phyloP scores from a whole-genome alignment of 2,113 vertebrate species.

The Micronisus gabar region DNA sequence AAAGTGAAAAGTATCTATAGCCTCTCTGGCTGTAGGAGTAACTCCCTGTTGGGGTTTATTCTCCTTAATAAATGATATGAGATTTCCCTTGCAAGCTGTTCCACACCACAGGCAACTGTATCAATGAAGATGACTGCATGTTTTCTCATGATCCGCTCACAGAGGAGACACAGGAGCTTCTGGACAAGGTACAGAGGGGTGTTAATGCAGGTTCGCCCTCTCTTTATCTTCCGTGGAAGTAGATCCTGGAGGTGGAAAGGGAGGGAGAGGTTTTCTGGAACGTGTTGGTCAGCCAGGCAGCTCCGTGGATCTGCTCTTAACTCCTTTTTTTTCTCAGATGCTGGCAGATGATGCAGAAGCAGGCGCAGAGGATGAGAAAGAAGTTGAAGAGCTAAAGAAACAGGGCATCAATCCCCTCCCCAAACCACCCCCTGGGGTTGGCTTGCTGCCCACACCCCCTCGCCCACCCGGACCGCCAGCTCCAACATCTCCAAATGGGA shows the following conservation, averaged over 20 bases:
- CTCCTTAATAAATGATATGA: constrained; percentile 80
- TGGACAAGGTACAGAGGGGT: constrained; percentile 82
- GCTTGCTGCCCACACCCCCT: constrained; percentile 86
- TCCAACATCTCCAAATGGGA: constrained; percentile 68
- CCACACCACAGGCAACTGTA: constrained; percentile 94
- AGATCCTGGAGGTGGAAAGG: neutral
- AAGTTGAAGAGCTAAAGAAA: constrained; percentile 95
- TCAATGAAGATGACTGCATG: constrained; percentile 95
- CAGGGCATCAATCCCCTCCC: constrained; percentile 94
- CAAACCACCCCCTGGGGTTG: constrained; percentile 90
- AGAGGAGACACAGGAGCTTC: constrained; percentile 88
- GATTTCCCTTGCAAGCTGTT: constrained; percentile 96
- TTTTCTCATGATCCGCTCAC: constrained; percentile 90
- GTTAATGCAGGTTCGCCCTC: too few relatives aligned
- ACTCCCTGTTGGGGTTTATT: neutral
- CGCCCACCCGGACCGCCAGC: constrained; percentile 86
- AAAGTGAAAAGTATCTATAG: rapidly evolving
- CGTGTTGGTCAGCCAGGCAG: neutral
- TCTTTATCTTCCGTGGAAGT: too few relatives aligned
- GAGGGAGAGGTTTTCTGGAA: neutral
- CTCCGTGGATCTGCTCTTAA: too few relatives aligned
- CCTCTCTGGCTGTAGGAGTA: neutral
- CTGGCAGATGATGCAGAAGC: constrained; percentile 91
- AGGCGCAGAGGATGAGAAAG: constrained; percentile 92
- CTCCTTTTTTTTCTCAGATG: constrained; percentile 66